These are phyloP conservation scores for Montipora efflorescens DNA, from an alignment of 64 coral and sea anemone species.

Conservation along the genomic window DNA sequence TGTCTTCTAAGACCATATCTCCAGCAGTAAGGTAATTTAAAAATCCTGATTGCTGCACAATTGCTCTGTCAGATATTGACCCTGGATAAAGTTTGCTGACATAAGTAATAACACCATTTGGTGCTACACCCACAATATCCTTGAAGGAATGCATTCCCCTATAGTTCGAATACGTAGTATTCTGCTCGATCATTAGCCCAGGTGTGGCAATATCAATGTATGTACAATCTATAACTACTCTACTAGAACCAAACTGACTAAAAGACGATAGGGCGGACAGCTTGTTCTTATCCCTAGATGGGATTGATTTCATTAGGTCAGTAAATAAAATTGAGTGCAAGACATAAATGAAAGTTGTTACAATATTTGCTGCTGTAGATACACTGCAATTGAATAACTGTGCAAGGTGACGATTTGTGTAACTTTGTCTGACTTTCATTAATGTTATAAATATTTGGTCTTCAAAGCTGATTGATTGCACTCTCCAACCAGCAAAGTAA, in stretches of 20 bases:
- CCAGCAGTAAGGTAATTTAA: neutral
- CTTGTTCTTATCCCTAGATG: slow-evolving; percentile 47
- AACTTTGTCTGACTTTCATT: slow-evolving; percentile 48
- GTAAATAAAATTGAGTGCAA: slow-evolving; percentile 36
- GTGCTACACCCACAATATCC: slow-evolving; percentile 20
- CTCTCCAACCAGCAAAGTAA: slow-evolving; percentile 46
- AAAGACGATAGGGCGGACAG: slow-evolving; percentile 37
- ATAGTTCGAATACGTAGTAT: slow-evolving; percentile 33
- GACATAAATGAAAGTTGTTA: slow-evolving; percentile 42
- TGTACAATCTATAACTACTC: slow-evolving; percentile 48
- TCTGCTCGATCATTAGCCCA: slow-evolving; percentile 40
- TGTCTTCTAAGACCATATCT: slow-evolving; percentile 12
- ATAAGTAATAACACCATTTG: neutral
- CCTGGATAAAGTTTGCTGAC: neutral
- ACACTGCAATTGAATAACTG: slow-evolving; percentile 38
- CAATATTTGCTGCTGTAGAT: slow-evolving; percentile 35
- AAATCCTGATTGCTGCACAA: neutral
- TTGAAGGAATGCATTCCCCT: slow-evolving; percentile 50
- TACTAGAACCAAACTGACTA: neutral
- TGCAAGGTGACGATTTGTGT: slow-evolving; percentile 23
- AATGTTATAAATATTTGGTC: slow-evolving; percentile 59
- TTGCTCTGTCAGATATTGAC: slow-evolving; percentile 5
- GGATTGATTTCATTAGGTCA: slow-evolving; percentile 22
- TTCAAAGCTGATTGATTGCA: slow-evolving; percentile 43
- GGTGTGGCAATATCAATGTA: slow-evolving; percentile 36